Evolutionary conservation across 2,113 vertebrate genomes (phyloP).

Genomic region (Hippocampus zosterae): DNA sequence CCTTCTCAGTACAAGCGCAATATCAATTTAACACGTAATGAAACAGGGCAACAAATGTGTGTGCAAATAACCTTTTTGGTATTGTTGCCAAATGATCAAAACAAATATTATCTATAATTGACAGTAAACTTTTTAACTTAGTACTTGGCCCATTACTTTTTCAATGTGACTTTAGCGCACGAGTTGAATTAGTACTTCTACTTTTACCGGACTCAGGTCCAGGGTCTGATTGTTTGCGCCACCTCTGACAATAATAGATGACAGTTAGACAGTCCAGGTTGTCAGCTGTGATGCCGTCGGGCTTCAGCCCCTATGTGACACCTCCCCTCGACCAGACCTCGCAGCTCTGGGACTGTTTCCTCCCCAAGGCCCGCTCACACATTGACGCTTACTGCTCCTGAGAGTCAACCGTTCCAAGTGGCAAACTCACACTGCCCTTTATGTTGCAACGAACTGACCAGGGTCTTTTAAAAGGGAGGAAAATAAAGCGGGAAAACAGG

Average conservation of each 20-base stretch:
- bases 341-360: conserved; percentile 8
- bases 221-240: background rate
- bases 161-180: too few relatives aligned
- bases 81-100: too few relatives aligned
- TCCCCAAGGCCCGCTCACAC: conserved; percentile 17
- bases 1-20: too few relatives aligned
- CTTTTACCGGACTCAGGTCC: background rate
- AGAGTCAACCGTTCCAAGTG: background rate
- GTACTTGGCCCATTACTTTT: background rate
- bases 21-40: too few relatives aligned
- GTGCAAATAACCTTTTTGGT: too few relatives aligned
- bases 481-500: background rate
- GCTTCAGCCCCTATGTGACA: conserved; percentile 1
- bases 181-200: background rate
- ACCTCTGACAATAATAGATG: conserved; percentile 1
- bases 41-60: too few relatives aligned
- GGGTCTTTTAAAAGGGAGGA: background rate
- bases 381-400: conserved; percentile 17
- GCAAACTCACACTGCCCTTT: background rate
- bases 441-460: background rate
- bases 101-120: too few relatives aligned
- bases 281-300: background rate
- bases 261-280: background rate
- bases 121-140: background rate
- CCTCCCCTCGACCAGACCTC: background rate